These are phyloP conservation scores for Brachirus orientalis DNA, from an alignment of 2,113 vertebrate species.

Conservation along the genomic window DNA sequence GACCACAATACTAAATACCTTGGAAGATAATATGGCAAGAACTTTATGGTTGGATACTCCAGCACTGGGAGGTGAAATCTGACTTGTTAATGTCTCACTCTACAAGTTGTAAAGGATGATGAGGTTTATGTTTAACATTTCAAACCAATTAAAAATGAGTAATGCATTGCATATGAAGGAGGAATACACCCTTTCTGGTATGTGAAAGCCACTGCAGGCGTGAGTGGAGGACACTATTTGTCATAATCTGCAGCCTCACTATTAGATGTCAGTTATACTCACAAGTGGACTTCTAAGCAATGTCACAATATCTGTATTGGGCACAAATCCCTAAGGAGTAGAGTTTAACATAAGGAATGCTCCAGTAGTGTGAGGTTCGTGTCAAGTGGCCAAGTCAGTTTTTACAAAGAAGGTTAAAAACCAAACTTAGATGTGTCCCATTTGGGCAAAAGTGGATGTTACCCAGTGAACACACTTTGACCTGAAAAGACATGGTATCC, in stretches of 20 bases:
- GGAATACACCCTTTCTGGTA: too few species aligned
- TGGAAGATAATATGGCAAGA: too few species aligned
- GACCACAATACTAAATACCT: not conserved
- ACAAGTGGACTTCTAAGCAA: too few species aligned
- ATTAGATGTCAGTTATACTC: too few species aligned
- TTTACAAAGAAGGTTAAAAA: not conserved
- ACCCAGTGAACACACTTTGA: not conserved
- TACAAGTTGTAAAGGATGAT: not conserved
- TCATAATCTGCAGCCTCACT: too few species aligned
- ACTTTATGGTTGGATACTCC: not conserved
- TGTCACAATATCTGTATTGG: not conserved
- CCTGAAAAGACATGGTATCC: conserved; percentile 11
- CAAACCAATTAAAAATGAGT: too few species aligned
- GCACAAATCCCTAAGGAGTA: too few species aligned
- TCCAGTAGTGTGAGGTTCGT: not conserved
- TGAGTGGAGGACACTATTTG: too few species aligned
- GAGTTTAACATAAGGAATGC: too few species aligned
- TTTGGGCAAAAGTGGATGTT: not conserved
- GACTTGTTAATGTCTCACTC: not conserved
- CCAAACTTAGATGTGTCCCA: not conserved
- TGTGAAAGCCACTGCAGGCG: too few species aligned
- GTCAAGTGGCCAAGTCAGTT: not conserved
- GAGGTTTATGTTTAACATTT: not conserved
- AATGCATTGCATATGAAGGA: too few species aligned
- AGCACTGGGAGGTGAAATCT: not conserved